These are phyloP conservation scores for Amaurobius ferox DNA, from an alignment of 2,888 invertebrate genomes.

Conservation along the genomic window DNA sequence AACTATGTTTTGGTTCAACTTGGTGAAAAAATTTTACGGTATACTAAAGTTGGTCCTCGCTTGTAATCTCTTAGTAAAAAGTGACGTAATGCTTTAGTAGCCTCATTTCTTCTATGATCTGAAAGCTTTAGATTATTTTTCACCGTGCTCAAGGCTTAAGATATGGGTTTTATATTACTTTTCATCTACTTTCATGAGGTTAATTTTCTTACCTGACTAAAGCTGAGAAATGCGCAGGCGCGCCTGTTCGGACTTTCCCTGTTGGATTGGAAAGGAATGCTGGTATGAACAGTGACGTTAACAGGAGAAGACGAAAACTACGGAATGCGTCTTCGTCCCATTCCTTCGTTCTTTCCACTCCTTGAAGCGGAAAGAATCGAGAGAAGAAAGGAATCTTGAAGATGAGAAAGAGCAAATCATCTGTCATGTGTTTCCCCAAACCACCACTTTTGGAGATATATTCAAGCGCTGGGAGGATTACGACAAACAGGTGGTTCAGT, in stretches of 20 bases:
- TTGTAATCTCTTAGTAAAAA: too few species aligned
- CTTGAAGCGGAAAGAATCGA: slow-evolving; percentile 25
- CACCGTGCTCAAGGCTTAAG: too few species aligned
- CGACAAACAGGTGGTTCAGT: slow-evolving; percentile 69
- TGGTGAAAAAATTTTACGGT: too few species aligned
- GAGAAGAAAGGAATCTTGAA: slow-evolving; percentile 45
- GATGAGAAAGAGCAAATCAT: slow-evolving; percentile 68
- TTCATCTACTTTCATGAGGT: too few species aligned
- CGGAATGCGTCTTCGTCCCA: slow-evolving; percentile 32
- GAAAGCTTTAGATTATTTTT: too few species aligned
- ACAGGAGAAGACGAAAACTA: slow-evolving; percentile 56
- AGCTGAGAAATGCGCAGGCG: slow-evolving; percentile 18
- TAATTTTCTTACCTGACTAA: slow-evolving; percentile 13
- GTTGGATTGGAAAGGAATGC: slow-evolving; percentile 38
- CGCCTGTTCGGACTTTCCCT: slow-evolving; percentile 27
- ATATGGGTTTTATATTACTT: too few species aligned
- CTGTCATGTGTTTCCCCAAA: slow-evolving; percentile 70
- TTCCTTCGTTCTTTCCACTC: slow-evolving; percentile 20
- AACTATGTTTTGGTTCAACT: too few species aligned
- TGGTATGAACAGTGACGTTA: slow-evolving; percentile 49
- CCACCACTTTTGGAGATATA: slow-evolving; percentile 69
- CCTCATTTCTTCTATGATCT: too few species aligned
- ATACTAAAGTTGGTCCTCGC: too few species aligned
- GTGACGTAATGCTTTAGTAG: too few species aligned
- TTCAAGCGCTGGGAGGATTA: slow-evolving; percentile 69